Evolutionary conservation across 23 tunicate species (phyloP).

Genomic region (Aplidium turbinatum): DNA sequence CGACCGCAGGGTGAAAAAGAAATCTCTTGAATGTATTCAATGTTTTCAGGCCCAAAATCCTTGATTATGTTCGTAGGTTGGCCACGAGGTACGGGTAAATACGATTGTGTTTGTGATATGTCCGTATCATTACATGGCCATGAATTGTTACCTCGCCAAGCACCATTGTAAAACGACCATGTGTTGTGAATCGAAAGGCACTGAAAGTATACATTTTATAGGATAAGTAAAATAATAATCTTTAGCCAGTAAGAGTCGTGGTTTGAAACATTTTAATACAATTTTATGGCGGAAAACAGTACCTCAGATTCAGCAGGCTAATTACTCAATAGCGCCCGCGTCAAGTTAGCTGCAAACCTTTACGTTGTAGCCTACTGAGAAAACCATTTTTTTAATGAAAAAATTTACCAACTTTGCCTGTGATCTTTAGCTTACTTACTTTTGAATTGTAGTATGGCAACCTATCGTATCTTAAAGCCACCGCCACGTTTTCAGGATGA

Average conservation of each 20-base stretch:
- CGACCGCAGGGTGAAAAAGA: slow-evolving; percentile 79
- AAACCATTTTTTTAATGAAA: too few relatives aligned
- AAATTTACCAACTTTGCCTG: too few relatives aligned
- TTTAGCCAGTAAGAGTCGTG: neutral
- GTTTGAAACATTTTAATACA: neutral
- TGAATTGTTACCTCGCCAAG: slow-evolving; percentile 25
- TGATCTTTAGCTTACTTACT: too few relatives aligned
- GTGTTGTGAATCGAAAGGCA: slow-evolving; percentile 53
- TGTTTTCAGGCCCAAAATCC: slow-evolving; percentile 13
- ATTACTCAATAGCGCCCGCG: too few relatives aligned
- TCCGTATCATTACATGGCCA: neutral
- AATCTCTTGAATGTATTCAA: slow-evolving; percentile 59
- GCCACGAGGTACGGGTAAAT: slow-evolving; percentile 45
- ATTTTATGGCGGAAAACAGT: neutral
- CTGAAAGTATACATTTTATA: slow-evolving; percentile 16
- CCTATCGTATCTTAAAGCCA: slow-evolving; percentile 52
- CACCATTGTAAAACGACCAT: slow-evolving; percentile 53
- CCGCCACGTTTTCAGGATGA: slow-evolving; percentile 65
- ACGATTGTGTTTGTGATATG: neutral
- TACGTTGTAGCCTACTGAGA: too few relatives aligned
- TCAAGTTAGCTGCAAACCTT: neutral
- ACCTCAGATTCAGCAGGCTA: too few relatives aligned
- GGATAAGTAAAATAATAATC: neutral
- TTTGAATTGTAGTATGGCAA: neutral
- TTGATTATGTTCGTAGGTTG: slow-evolving; percentile 24